Evolutionary conservation across 2,888 invertebrate species (phyloP).

Genomic region (Eutolmus rufibarbis): DNA sequence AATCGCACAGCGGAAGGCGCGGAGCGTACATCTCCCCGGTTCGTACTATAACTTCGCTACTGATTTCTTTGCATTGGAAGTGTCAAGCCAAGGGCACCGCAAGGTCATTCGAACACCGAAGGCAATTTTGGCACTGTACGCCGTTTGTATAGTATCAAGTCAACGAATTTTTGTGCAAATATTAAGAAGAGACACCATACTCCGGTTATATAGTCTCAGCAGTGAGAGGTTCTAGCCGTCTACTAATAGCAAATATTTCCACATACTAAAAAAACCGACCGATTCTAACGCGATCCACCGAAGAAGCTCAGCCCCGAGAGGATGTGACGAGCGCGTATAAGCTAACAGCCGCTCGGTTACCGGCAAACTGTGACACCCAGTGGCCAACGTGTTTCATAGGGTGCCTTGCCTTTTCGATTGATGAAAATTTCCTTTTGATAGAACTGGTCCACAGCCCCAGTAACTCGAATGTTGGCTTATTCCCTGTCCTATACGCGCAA

Average conservation of each 20-base stretch:
- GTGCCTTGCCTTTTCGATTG: neutral
- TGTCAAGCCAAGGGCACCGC: constrained; percentile 59
- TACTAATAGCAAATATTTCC: neutral
- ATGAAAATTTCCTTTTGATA: neutral
- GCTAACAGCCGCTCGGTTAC: neutral
- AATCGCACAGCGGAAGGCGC: neutral
- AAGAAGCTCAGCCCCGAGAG: neutral
- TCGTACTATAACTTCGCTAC: neutral
- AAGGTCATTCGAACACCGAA: constrained; percentile 56
- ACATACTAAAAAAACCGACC: neutral
- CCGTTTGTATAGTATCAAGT: neutral
- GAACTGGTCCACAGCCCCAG: neutral
- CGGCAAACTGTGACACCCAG: constrained; percentile 19
- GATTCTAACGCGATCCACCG: neutral
- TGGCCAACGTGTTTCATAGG: neutral
- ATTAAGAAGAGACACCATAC: neutral
- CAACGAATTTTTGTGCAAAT: neutral
- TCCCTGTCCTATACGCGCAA: neutral
- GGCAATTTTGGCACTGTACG: neutral
- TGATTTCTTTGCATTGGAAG: neutral
- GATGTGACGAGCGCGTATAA: neutral
- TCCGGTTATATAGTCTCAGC: neutral
- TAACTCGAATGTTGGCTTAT: neutral
- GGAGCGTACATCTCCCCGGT: neutral
- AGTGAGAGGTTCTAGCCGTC: neutral